Evolutionary conservation across 2,797 vertebrate species (phyloP), one percentile per base, ranked within the genome.

Genomic region (Helarctos malayanus): DNA sequence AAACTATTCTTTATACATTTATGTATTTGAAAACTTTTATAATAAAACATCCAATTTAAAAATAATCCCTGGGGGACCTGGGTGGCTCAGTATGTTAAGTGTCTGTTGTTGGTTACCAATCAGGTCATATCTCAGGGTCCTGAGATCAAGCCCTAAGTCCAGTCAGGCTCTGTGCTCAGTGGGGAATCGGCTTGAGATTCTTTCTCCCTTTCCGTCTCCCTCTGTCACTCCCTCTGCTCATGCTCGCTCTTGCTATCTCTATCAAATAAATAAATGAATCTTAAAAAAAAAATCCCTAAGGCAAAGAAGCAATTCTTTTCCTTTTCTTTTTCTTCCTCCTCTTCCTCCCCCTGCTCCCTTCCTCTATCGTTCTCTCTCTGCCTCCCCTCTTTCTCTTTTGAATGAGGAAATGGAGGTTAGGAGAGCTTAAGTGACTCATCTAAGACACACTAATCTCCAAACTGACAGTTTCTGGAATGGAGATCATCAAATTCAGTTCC

Each of bases 361-460:
- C 19, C 45, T 25, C 9, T 9, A 2, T 57, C 13, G 3, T 63
- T 52, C 19, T 56, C 54, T 69, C 8, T 23, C 18, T 15, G 2
- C 4, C 10, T 86, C 19, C 80, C 47, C 47, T 54, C n/a, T 80
- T 63, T 47, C 79, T 57, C 4, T 19, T 79, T 47, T 56, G 23
- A 23, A 56, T 38, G 61, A 86, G 61, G 21, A 94, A 87, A 35
- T 79, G 13, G 5, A 91, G 16, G 4, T 21, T 75, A 13, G 12
- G 8, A 59, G 21, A 96, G 38, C 52, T n/a, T 92, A 85, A 92
- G 21, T 73, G 73, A 83, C 27, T 69, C 56, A 16, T 59, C 16
- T 14, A 89, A 84, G 23, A 32, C 4, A 47, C 35, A 93, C 10
- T 81, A 79, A 92, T 68, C 87, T 93, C n/a, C 41, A 93, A 75